Base-by-base conservation (phyloP, 2,797 vertebrate genomes). In the Catamblyrhynchus diadema region DNA sequence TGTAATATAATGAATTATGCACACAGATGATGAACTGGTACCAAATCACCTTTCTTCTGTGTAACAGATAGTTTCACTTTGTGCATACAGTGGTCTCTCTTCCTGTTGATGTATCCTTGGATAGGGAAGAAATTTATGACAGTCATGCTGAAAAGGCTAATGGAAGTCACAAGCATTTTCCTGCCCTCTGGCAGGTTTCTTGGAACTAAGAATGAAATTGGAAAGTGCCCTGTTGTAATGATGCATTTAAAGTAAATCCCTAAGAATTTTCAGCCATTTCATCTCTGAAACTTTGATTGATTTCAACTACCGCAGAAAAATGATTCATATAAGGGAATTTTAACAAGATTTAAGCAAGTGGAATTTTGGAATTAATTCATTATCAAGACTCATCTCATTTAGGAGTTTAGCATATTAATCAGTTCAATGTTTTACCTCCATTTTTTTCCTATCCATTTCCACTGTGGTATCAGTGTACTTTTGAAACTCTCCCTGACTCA, bases 71-170 rank as follows among this genome's bases (percentile, higher is more conserved):
- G 61, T 88, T 93, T 93, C 73, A 78, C 73, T 95, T 61, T 79
- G 50, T 73, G 47, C 85, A 57, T 85, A 39, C 64, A 50, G 59
- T 69, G 47, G 56, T 73, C 88, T 85, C 42, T 88, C 86, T 84
- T 83, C 74, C 69, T 77, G 61, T 90, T 88, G 91, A 92, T 89
- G 41, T 80, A 81, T 80, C 70, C 56, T 64, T 80, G 65, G 84
- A 85, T 35, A 78, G 35, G 56, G 61, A 86, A 81, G 33, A 96
- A 96, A 97, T 95, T 93, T 94, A 96, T 97, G 93, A 80, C 66
- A 83, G 57, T 70, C 66, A 50, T 86, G 35, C 33, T 80, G 53
- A 79, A 96, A 96, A 96, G 91, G 92, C 87, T 95, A 96, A 97
- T 95, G 69, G 83, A 96, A 96, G 90, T 91, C 81, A 82, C 54